Conservation (phyloP, 2,113 vertebrate genomes). For the Trichomycterus rosablanca region DNA sequence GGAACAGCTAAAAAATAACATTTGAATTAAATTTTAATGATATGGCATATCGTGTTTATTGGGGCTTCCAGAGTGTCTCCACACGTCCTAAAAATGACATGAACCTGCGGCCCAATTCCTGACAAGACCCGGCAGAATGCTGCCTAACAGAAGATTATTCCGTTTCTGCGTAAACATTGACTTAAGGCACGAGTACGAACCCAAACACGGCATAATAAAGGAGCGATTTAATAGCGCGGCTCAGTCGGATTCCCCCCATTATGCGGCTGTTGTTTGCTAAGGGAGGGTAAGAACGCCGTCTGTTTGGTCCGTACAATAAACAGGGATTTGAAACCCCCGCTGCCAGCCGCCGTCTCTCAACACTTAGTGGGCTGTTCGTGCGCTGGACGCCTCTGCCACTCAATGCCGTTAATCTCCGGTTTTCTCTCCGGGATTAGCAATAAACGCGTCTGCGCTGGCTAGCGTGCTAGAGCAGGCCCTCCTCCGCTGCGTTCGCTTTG, state of each 20-base stretch:
- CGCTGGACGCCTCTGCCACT: slow-evolving; percentile 57
- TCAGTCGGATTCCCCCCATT: slow-evolving; percentile 27
- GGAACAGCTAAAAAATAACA: too few relatives aligned
- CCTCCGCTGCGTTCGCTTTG: slow-evolving; percentile 34
- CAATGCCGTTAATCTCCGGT: slow-evolving; percentile 69
- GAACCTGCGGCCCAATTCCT: slow-evolving; percentile 30
- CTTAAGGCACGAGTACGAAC: slow-evolving; percentile 36
- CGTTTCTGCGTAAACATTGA: slow-evolving; percentile 44
- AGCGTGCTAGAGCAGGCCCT: slow-evolving; percentile 40
- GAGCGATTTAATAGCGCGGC: slow-evolving; percentile 25
- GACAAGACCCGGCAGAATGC: slow-evolving; percentile 40
- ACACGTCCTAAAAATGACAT: slow-evolving; percentile 11
- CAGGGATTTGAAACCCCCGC: slow-evolving; percentile 60
- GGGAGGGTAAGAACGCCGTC: slow-evolving; percentile 18
- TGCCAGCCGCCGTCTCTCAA: slow-evolving; percentile 65
- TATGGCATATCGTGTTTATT: too few relatives aligned
- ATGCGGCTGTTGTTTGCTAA: slow-evolving; percentile 35
- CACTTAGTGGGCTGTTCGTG: slow-evolving; percentile 60
- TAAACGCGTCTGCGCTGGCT: slow-evolving; percentile 37
- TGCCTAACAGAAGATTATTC: slow-evolving; percentile 30
- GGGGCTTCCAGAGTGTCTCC: too few relatives aligned
- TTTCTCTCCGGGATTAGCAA: slow-evolving; percentile 52
- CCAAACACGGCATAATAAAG: slow-evolving; percentile 38
- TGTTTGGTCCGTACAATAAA: slow-evolving; percentile 42
- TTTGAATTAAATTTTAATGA: too few relatives aligned